Evolutionary conservation across 2,113 vertebrate species (phyloP), one percentile per base, ranked within the genome.

Genomic region (Rhagologus leucostigma): DNA sequence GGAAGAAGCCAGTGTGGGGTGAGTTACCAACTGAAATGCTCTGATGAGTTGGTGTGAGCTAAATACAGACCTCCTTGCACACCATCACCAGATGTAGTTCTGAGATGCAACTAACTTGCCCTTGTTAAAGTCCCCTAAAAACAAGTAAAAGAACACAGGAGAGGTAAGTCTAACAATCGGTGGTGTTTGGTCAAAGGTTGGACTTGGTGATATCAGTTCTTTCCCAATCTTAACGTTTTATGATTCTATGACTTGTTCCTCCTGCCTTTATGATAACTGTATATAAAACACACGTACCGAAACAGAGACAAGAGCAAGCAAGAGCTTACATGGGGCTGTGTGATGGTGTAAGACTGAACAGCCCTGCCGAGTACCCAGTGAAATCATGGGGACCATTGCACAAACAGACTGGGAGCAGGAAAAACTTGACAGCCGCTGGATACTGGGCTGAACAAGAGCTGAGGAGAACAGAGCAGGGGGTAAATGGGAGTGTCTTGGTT

Each of bases 311-410:
- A 63, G 7, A 81, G 55, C 21, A 47, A 71, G 26, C 29, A 78
- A 78, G 70, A 41, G 22, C 23, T 89, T 35, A 30, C 30, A 22
- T 0, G 2, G 32, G 29, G 13, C 64, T 74, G 8, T 11, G 30
- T 26, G 20, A 59, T 8, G 33, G n/a, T n/a, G 7, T n/a, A 67
- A 84, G 1, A 6, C 52, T 0, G 0, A 16, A 44, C 7, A 42
- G 65, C 21, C 37, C 53, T 5, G 7, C 49, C 21, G n/a, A 60
- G 20, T 6, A n/a, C 10, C 7, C 73, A 35, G 39, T 24, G 75
- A 73, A 87, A 73, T 46, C 44, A 56, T 1, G 17, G 37, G 44
- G 32, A 60, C 14, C 35, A 37, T 5, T 57, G 46, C 50, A 57
- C 44, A 80, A 49, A 64, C 2, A 14, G 41, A n/a, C 19, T 10